Evolutionary conservation across 2,113 vertebrate genomes (phyloP).

Genomic region (Poeciliopsis occidentalis): DNA sequence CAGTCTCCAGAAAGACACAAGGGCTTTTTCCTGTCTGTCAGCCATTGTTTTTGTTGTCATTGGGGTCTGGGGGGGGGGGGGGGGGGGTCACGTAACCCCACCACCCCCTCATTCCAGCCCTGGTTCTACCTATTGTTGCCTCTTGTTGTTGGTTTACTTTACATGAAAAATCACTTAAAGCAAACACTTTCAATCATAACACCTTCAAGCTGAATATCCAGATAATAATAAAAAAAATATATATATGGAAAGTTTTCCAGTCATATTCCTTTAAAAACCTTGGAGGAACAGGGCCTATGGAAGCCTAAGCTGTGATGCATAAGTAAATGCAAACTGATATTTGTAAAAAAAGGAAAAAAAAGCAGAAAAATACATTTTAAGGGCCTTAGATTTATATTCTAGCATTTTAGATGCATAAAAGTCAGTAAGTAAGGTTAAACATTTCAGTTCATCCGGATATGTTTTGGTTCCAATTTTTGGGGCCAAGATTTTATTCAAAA

Average conservation of each 20-base stretch:
- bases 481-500: too few relatives aligned
- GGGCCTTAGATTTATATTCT: too few relatives aligned
- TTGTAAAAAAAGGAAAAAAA: too few relatives aligned
- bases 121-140: background rate
- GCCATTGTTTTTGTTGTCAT: slow-evolving; percentile 81
- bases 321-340: too few relatives aligned
- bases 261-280: background rate
- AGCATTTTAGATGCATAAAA: too few relatives aligned
- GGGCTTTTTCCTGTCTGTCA: slow-evolving; percentile 46
- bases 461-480: too few relatives aligned
- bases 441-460: too few relatives aligned
- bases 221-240: background rate
- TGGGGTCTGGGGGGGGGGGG: slow-evolving; percentile 20
- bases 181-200: background rate
- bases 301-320: too few relatives aligned
- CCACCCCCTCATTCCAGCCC: too few relatives aligned
- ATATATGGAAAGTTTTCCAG: background rate
- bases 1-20: slow-evolving; percentile 27
- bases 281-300: background rate
- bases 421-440: too few relatives aligned
- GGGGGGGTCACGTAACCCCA: slow-evolving; percentile 34
- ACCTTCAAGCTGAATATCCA: background rate
- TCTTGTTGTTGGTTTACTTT: background rate
- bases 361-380: too few relatives aligned
- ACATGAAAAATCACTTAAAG: background rate